A percentile compares a stretch with the other conserved stretches of the same genome.
phyloP scores from a whole-genome alignment of 2,888 invertebrate species.

The Thymelicus acteon region DNA sequence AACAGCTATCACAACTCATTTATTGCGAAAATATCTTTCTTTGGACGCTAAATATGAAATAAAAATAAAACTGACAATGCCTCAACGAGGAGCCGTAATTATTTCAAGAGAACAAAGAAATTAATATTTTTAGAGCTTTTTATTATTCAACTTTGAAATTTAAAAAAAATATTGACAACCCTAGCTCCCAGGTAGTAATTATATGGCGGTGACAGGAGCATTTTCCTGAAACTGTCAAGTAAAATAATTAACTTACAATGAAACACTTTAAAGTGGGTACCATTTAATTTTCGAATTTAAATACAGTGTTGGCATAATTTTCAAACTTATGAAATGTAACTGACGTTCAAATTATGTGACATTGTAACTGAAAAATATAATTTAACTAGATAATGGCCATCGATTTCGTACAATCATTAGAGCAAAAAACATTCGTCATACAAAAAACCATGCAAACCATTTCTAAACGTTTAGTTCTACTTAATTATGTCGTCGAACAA shows the following conservation, averaged over 20 bases:
- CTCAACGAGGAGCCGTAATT: background rate
- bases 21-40: background rate
- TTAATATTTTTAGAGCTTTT: background rate
- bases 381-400: conserved; percentile 14
- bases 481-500: conserved; percentile 30
- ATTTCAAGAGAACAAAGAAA: background rate
- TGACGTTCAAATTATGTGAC: background rate
- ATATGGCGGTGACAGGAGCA: too few species aligned
- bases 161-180: too few species aligned
- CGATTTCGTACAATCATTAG: conserved; percentile 17
- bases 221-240: too few species aligned
- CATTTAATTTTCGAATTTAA: too few species aligned
- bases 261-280: too few species aligned
- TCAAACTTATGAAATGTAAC: background rate
- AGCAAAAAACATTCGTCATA: conserved; percentile 17
- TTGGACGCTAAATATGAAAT: background rate
- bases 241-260: too few species aligned
- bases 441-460: conserved; percentile 24
- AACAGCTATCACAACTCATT: too few species aligned
- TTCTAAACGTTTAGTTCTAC: conserved; percentile 32
- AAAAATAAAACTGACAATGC: background rate
- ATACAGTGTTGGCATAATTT: too few species aligned
- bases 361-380: conserved; percentile 5
- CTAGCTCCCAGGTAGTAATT: too few species aligned
- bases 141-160: background rate